Evolutionary conservation across 2,113 vertebrate species (phyloP), one percentile per base, ranked within the genome.

Genomic region (Pomatostomus ruficeps): DNA sequence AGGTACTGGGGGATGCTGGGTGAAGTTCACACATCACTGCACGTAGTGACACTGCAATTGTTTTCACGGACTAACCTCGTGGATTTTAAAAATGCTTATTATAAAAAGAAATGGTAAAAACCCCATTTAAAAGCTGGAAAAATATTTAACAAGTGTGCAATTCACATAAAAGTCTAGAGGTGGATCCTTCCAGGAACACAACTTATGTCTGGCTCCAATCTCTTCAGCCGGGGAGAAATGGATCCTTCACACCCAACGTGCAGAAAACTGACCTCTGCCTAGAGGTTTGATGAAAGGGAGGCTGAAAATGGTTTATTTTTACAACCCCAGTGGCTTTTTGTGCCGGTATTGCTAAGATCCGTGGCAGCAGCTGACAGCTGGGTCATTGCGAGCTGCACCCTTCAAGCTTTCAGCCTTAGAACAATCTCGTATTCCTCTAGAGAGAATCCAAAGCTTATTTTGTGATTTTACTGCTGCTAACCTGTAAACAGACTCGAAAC

Each of bases 281-380:
- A 10, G 25, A 46, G 35, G 46, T 38, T 33, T 59, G 24, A 51
- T 12, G 7, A 70, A 80, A 59, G 11, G 16, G 28, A 59, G 33
- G 11, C 49, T 68, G 20, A 43, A 74, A 66, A 36, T 22, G 38
- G 16, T 59, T 68, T 61, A 21, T 67, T 93, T 43, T 26, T 84
- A 8, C n/a, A 73, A 15, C 2, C 22, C 35, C 22, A 8, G 42
- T 55, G 68, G 12, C 8, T 68, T 58, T 17, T n/a, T 59, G 48
- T 58, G 65, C 11, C 0, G 1, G 6, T 10, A 7, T 14, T 42
- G 59, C 49, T 9, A 10, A 68, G 54, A 11, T 36, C 14, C 0
- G 0, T 2, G 6, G 40, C 63, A 68, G 59, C 59, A 51, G 23
- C 10, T 73, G 70, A 16, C 54, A 54, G 61, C 4, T 59, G 74